These are phyloP conservation scores for Strix aluco DNA, from an alignment of 2,113 vertebrate genomes.

Conservation along the genomic window DNA sequence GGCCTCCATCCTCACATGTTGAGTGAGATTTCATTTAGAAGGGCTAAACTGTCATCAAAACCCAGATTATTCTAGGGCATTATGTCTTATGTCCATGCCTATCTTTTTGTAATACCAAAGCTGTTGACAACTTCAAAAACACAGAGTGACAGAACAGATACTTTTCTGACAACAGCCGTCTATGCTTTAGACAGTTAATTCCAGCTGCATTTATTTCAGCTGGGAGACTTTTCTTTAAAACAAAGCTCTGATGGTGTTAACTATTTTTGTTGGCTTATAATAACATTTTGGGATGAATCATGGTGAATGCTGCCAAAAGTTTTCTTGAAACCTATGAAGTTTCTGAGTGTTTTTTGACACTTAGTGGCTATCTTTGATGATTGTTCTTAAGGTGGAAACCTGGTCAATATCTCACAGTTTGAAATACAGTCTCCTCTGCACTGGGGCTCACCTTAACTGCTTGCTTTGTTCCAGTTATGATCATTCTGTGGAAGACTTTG, in stretches of 20 bases:
- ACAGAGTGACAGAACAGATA: background rate
- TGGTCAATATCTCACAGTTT: background rate
- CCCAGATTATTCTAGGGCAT: background rate
- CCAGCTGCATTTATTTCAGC: background rate
- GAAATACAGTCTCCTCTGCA: background rate
- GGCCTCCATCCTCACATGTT: background rate
- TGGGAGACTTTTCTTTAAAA: background rate
- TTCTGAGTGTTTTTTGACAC: background rate
- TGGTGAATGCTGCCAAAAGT: background rate
- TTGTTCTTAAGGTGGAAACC: background rate
- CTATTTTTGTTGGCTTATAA: background rate
- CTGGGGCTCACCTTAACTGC: background rate
- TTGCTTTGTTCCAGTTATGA: constrained; percentile 15
- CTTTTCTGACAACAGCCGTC: background rate
- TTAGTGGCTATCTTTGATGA: background rate
- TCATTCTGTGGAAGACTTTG: constrained; percentile 12
- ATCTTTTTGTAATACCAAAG: background rate
- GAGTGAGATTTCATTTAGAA: background rate
- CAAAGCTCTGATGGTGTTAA: background rate
- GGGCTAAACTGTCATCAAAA: background rate
- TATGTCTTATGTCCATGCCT: background rate
- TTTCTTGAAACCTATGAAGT: background rate
- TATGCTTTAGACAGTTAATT: background rate
- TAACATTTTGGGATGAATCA: background rate
- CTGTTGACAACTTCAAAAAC: background rate